phyloP scores from a whole-genome alignment of 1,140 invertebrate species.

The Anagrus nilaparvatae region DNA sequence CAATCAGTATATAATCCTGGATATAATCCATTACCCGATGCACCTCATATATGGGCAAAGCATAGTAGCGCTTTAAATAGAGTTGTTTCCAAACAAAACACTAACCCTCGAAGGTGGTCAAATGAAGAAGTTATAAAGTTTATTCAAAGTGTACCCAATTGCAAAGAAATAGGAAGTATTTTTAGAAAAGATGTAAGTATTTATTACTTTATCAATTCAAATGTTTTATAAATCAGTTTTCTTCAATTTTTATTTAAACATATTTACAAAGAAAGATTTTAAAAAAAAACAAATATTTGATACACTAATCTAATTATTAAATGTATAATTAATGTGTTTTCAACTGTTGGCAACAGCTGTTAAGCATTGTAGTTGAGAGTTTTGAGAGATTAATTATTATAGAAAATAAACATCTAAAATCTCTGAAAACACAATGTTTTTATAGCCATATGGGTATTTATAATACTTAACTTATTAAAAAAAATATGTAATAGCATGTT shows the following conservation, averaged over 20 bases:
- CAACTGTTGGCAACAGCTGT: too few relatives aligned
- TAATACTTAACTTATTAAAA: background rate
- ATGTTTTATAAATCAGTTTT: background rate
- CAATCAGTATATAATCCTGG: conserved; percentile 41
- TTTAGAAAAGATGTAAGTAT: conserved; percentile 53
- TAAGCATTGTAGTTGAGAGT: too few relatives aligned
- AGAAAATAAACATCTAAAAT: too few relatives aligned
- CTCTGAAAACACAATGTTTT: too few relatives aligned
- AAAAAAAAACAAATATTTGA: background rate
- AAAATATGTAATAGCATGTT: background rate
- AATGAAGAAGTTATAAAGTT: conserved; percentile 60
- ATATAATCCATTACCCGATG: conserved; percentile 38
- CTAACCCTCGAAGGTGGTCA: conserved; percentile 51
- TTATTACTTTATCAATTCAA: background rate
- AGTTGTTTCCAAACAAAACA: conserved; percentile 38
- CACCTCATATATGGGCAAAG: conserved; percentile 38
- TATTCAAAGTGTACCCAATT: conserved; percentile 56
- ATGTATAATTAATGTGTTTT: background rate
- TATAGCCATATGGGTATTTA: too few relatives aligned
- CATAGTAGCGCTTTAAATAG: conserved; percentile 39
- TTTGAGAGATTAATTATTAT: too few relatives aligned
- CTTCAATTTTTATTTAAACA: background rate
- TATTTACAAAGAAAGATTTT: background rate
- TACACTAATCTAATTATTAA: background rate
- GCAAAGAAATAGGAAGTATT: conserved; percentile 45